These are phyloP conservation scores for Eustalomyia histrio DNA, from an alignment of 2,888 invertebrate species.

Conservation along the genomic window DNA sequence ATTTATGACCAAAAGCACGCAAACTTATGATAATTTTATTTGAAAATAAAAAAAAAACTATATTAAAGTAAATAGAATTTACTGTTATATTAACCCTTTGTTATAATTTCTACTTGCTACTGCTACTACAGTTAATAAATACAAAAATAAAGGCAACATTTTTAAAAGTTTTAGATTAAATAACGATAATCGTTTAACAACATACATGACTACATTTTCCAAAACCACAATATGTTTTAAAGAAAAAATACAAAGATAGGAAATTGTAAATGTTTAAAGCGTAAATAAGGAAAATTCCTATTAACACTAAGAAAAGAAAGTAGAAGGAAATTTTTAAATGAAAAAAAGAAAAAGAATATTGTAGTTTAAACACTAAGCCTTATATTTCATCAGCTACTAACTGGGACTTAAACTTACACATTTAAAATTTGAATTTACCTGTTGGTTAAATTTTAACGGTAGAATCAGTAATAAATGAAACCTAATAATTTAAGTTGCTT, in stretches of 20 bases:
- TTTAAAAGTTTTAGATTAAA: slow-evolving; percentile 70
- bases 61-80: slow-evolving; percentile 57
- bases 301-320: not conserved
- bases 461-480: too few relatives aligned
- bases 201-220: slow-evolving; percentile 65
- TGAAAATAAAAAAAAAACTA: slow-evolving; percentile 39
- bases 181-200: slow-evolving; percentile 77
- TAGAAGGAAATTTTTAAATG: not conserved
- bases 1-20: slow-evolving; percentile 55
- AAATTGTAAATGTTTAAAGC: slow-evolving; percentile 37
- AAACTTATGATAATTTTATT: slow-evolving; percentile 58
- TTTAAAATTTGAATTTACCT: too few relatives aligned
- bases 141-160: slow-evolving; percentile 70
- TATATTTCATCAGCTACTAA: too few relatives aligned
- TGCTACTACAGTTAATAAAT: slow-evolving; percentile 35
- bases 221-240: slow-evolving; percentile 53
- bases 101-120: slow-evolving; percentile 9
- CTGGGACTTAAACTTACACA: too few relatives aligned
- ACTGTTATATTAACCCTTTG: slow-evolving; percentile 65
- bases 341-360: too few relatives aligned
- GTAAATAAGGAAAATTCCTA: slow-evolving; percentile 55
- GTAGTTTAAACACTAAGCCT: too few relatives aligned
- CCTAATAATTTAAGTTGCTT: too few relatives aligned
- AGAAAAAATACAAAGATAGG: not conserved
- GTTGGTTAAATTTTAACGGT: too few relatives aligned